Base-by-base conservation (phyloP, 2,113 vertebrate genomes). In the Elanoides forficatus region DNA sequence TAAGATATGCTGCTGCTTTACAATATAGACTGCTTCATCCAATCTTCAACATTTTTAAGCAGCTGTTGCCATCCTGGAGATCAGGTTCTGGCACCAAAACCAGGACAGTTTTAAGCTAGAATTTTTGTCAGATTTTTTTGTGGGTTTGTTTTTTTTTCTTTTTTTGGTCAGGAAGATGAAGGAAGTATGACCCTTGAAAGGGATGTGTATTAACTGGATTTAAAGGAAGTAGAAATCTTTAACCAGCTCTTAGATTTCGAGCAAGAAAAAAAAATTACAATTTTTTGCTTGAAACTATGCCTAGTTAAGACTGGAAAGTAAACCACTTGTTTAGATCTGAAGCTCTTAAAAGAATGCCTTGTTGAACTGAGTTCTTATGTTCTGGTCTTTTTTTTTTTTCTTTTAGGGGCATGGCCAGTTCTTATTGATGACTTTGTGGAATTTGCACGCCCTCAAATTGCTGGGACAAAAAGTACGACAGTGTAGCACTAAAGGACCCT, bases 341-440 rank as follows among this genome's bases (percentile, higher is more conserved):
- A 53, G 53, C 60, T 87, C 48, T 85, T 40, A 29, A n/a, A 45
- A 42, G 12, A 68, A 36, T 34, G 26, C 26, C 56, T 58, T 70
- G 38, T 45, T 75, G 34, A 87, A 63, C 48, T 13, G 29, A 42
- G 34, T 79, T 71, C 56, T 86, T 40, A 93, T 1, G 4, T 56
- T 50, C 25, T 86, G 90, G 16, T 89, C 19, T 58, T 40, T 67
- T 58, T 38, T n/a, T n/a, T n/a, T 67, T 73, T 11, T 13, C 40
- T 80, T 90, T 17, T 27, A 99, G 98, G 98, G 96, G 98, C 98
- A 90, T 99, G 98, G 98, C 98, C 98, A 82, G 98, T 99, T 97
- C 98, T 99, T 95, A 99, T 99, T 79, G 98, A 99, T 97, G 98
- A 99, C 98, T 99, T 99, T 98, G 98, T 99, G 98, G 98, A 99